Evolutionary conservation across 1,140 invertebrate genomes (phyloP).

Genomic region (Pseudomyrmex gracilis): DNA sequence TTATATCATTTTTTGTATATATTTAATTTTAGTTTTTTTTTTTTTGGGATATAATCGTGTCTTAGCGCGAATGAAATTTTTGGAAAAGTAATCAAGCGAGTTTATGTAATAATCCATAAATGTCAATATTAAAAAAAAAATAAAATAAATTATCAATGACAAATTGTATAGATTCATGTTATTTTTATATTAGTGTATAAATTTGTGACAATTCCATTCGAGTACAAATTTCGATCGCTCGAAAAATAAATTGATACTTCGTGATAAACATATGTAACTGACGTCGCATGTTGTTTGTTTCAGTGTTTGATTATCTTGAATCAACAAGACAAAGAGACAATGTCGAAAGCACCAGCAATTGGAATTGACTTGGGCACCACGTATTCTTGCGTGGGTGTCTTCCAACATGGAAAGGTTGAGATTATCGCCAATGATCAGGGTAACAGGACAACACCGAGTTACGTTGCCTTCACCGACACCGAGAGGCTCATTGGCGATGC

Average conservation of each 20-base stretch:
- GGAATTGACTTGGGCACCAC: conserved; percentile 93
- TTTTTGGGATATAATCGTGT: neutral
- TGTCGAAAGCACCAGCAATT: conserved; percentile 86
- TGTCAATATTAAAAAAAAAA: too few species aligned
- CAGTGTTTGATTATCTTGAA: neutral
- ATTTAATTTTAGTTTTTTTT: neutral
- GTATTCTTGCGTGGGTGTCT: conserved; percentile 93
- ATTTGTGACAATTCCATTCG: neutral
- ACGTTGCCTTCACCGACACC: conserved; percentile 96
- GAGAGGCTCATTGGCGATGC: conserved; percentile 95
- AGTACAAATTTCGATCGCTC: neutral
- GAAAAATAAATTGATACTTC: neutral
- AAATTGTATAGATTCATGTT: too few species aligned
- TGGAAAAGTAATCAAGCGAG: too few species aligned
- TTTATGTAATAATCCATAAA: too few species aligned
- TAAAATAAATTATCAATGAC: too few species aligned
- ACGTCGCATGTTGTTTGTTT: neutral
- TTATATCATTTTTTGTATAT: neutral
- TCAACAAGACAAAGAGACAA: conserved; percentile 40
- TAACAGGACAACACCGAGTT: conserved; percentile 95
- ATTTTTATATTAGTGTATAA: neutral
- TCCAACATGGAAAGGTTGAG: conserved; percentile 94
- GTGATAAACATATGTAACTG: neutral
- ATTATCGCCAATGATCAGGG: conserved; percentile 97
- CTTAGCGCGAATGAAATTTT: neutral